Base-by-base conservation (phyloP, 2,888 invertebrate species). In the Cancer borealis region DNA sequence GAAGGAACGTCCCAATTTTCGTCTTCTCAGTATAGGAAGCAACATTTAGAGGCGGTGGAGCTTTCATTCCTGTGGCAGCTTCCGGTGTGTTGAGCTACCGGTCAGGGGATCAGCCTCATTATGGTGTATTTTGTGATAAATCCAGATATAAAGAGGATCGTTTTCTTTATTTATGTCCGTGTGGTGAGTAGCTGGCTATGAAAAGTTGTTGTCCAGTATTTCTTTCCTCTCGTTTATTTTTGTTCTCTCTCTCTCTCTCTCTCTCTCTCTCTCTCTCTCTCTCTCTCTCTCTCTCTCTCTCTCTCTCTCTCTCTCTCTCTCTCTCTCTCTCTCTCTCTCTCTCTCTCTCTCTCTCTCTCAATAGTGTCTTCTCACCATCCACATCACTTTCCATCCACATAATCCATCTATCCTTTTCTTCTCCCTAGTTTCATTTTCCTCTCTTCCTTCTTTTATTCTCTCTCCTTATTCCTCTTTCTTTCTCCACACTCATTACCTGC, bases 241-340 rank as follows among this genome's bases (percentile, higher is more conserved):
- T 17, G 0, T 14, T 26, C 60, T 90, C 90, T 90, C 90, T 90
- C 90, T 90, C 54, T 90, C 90, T 90, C 54, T 90, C 90, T 90
- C 54, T 90, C 90, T 54, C 54, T 90, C 90, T 46, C 73, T 90
- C 90, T 54, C 54, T 54, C 90, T 90, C 54, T 90, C 90, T 90
- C 54, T 90, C 90, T 90, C 90, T 90, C 90, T 54, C 90, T 90
- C 90, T 90, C 60, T 90, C 90, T 90, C 90, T 90, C 90, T 90
- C 90, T 47, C 49, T 47, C 49, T 49, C 26, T 21, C 89, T 46
- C 47, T 26, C n/a, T 30, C 47, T 49, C 45, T 49, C 89, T 88
- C 6, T 88, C 14, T 47, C 47, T 6, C 66, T 66, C 66, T n/a
- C 66, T 66, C 66, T n/a, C 4, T n/a, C 21, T 66, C 66, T 66